phyloP scores from a whole-genome alignment of 2,888 invertebrate genomes.

The Trisateles emortualis region DNA sequence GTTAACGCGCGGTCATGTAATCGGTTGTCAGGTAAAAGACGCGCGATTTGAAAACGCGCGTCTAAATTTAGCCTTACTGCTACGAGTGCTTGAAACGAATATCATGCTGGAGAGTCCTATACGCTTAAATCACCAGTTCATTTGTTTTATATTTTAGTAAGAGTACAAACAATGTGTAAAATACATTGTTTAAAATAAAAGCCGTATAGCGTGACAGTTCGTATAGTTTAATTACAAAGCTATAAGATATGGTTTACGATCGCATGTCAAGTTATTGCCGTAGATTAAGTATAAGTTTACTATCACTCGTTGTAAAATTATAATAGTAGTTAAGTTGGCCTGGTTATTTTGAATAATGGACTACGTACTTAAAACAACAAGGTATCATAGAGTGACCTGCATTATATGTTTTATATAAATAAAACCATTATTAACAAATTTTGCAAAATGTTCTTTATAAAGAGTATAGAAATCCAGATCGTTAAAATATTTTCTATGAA shows the following conservation, averaged over 20 bases:
- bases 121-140: no score
- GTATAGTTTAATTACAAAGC: constrained; percentile 17
- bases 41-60: no score
- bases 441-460: no score
- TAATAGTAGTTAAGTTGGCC: background rate
- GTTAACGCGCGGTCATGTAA: no score
- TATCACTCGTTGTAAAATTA: constrained; percentile 12
- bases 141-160: background rate
- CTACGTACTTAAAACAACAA: background rate
- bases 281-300: constrained; percentile 5
- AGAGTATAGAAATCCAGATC: no score
- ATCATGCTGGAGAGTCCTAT: no score
- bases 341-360: constrained; percentile 4
- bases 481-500: no score
- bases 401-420: no score
- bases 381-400: background rate
- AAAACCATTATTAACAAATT: no score
- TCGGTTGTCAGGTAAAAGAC: no score
- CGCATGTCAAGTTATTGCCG: constrained; percentile 15
- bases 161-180: constrained; percentile 7
- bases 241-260: constrained; percentile 19
- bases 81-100: no score
- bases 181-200: constrained; percentile 6
- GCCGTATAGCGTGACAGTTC: constrained; percentile 10
- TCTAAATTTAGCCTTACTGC: no score